A percentile compares a stretch with the other conserved stretches of the same genome.
These are phyloP conservation scores for Thermophis baileyi DNA, from an alignment of 2,113 vertebrate genomes.

Conservation along the genomic window DNA sequence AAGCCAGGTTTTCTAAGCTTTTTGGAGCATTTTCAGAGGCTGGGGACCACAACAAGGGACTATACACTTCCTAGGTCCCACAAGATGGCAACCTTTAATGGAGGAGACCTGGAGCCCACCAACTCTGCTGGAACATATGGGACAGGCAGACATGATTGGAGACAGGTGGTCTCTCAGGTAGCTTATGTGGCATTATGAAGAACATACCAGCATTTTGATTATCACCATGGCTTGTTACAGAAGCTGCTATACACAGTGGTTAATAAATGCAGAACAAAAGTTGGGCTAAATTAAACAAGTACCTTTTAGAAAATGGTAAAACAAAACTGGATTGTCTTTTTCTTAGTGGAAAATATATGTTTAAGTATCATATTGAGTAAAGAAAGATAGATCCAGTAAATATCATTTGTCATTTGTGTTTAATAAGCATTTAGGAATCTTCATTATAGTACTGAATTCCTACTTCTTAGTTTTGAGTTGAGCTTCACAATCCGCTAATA, in stretches of 20 bases:
- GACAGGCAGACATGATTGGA: background rate
- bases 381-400: constrained; percentile 26
- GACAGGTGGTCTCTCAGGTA: background rate
- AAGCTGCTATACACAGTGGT: background rate
- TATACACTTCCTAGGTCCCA: background rate
- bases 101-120: background rate
- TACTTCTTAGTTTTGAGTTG: no score
- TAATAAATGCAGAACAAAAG: background rate
- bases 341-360: background rate
- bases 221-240: background rate
- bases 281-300: background rate
- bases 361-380: constrained; percentile 37
- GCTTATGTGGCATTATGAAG: background rate
- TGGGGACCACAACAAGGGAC: background rate
- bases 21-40: background rate
- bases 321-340: constrained; percentile 14
- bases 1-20: background rate
- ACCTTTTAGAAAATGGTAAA: constrained; percentile 1
- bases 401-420: constrained; percentile 4
- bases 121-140: background rate
- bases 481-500: background rate
- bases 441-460: background rate
- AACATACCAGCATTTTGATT: background rate
- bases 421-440: background rate
- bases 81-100: background rate